Evolutionary conservation across 2,797 vertebrate genomes (phyloP), one percentile per base, ranked within the genome.

Genomic region (Odontamblyopus rebecca): DNA sequence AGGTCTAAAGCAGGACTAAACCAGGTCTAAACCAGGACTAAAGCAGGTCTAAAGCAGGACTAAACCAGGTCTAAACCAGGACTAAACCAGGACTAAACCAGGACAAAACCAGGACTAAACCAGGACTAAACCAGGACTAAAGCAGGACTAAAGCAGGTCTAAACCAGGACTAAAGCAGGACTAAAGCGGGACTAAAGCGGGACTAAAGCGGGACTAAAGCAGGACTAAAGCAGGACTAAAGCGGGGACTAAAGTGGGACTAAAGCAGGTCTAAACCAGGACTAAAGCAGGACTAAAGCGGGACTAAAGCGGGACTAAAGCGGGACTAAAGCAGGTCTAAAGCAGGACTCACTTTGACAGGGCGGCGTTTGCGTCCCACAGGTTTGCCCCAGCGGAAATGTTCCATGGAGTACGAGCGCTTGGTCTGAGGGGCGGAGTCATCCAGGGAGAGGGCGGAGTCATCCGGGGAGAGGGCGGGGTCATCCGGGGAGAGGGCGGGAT

Each of bases 381-480:
- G 97, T 69, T 98, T 98, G 0, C 96, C 95, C 97, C 97, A 98
- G 27, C 97, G 95, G 84, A 99, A 98, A 67, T 99, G 97, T 90
- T 98, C 96, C 97, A 98, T 98, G 80, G 96, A 96, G 74, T 98
- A 97, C 27, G 96, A 96, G 48, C 95, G 94, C 77, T 97, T 98
- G 68, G 88, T 51, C 15, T 88, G 92, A 61, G 72, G 76, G 59
- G 80, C 75, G 69, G 81, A 54, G 60, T 65, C 62, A 13, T 81
- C 53, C 6, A 75, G 56, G 59, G 85, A 61, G 1, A 81, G 88
- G 57, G 68, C 29, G 18, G 79, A 57, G 41, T 87, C 80, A 0
- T 67, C 9, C 27, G 38, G 2, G 12, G n/a, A 2, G 69, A 72
- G 48, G 75, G 68, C 3, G 18, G 79, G 54, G 41, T 87, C 80